phyloP scores from a whole-genome alignment of 2,797 vertebrate genomes.

The Uromys caudimaculatus region DNA sequence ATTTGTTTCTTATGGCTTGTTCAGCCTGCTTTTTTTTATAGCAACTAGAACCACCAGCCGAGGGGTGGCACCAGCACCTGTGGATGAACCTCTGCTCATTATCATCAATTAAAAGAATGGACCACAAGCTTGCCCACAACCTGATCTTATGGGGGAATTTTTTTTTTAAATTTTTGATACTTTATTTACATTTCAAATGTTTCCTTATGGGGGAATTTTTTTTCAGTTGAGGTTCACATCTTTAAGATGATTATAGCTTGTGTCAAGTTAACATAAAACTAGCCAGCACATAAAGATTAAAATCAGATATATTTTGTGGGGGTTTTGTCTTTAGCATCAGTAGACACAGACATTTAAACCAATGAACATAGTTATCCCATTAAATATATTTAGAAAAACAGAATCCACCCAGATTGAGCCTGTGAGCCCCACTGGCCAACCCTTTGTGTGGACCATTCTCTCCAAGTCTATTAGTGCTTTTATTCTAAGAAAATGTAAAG shows the following conservation, averaged over 20 bases:
- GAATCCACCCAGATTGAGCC: background rate
- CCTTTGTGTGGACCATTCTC: background rate
- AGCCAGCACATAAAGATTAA: background rate
- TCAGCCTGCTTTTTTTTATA: too few relatives aligned
- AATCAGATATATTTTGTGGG: background rate
- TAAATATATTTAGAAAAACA: slow-evolving; percentile 11
- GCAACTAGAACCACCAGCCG: background rate
- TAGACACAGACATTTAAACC: background rate
- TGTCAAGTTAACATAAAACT: background rate
- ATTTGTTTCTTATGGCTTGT: background rate
- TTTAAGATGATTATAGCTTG: background rate
- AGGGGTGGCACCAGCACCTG: background rate
- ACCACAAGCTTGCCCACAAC: background rate
- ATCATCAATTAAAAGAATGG: background rate
- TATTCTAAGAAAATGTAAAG: background rate
- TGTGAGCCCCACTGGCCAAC: background rate
- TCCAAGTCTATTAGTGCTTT: background rate
- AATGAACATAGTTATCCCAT: background rate
- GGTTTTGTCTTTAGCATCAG: background rate
- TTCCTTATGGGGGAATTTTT: background rate
- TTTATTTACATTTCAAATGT: too few relatives aligned
- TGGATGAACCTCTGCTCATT: background rate
- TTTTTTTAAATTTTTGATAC: too few relatives aligned
- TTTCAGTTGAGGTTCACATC: background rate
- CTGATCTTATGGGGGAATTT: background rate